Evolutionary conservation across 2,888 invertebrate species (phyloP).

Genomic region (Noctua janthe): DNA sequence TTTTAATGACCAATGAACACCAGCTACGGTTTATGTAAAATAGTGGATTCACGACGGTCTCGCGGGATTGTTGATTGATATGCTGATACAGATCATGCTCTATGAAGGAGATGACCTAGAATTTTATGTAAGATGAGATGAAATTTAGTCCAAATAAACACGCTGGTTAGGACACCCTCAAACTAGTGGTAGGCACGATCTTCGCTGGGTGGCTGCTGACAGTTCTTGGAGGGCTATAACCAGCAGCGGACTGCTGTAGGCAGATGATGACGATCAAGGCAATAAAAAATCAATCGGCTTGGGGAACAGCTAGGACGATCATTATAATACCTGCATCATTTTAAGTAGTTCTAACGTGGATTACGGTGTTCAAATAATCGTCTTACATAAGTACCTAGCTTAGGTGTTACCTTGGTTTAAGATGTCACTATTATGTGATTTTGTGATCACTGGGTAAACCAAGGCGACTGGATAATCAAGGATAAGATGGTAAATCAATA

Average conservation of each 20-base stretch:
- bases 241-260: neutral
- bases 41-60: neutral
- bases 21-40: neutral
- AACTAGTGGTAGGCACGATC: neutral
- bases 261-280: neutral
- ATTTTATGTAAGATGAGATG: neutral
- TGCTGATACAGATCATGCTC: neutral
- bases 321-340: neutral
- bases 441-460: slow-evolving; percentile 30
- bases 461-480: slow-evolving; percentile 34
- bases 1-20: neutral
- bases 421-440: slow-evolving; percentile 13
- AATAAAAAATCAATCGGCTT: neutral
- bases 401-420: slow-evolving; percentile 7
- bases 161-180: neutral
- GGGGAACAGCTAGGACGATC: neutral
- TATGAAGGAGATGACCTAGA: neutral
- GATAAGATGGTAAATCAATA: slow-evolving; percentile 42
- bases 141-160: neutral
- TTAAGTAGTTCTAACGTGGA: neutral
- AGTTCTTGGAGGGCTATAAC: neutral
- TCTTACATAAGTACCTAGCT: neutral
- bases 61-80: neutral
- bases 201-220: neutral
- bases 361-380: slow-evolving; percentile 4